Conservation (phyloP, 2,888 invertebrate species). For the Melinopterus prodromus region DNA sequence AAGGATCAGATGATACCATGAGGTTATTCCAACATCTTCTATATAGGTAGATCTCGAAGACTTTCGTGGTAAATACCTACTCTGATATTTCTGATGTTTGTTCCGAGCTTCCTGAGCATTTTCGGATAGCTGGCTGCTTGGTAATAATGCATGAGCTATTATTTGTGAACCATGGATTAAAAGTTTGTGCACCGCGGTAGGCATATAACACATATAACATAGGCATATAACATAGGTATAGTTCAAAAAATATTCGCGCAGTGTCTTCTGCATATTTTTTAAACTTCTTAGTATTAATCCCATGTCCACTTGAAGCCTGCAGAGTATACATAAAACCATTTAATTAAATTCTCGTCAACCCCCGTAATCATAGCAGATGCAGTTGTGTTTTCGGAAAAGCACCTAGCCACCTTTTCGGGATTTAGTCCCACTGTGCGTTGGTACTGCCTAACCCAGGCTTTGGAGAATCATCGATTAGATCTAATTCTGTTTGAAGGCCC, state of each 20-base stretch:
- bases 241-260: constrained; percentile 13
- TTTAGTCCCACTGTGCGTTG: constrained; percentile 48
- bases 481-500: constrained; percentile 39
- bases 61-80: no score
- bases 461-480: constrained; percentile 42
- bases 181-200: constrained; percentile 15
- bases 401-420: no score
- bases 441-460: constrained; percentile 44
- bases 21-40: not conserved
- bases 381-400: constrained; percentile 45
- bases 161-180: constrained; percentile 19
- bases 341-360: constrained; percentile 45
- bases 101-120: no score
- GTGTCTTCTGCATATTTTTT: constrained; percentile 39
- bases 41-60: not conserved
- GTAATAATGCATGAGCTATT: no score
- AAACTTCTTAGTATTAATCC: constrained; percentile 44
- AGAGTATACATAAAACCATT: constrained; percentile 44
- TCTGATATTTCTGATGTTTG: no score
- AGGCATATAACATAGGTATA: no score
- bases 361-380: constrained; percentile 47
- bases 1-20: constrained; percentile 14
- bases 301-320: constrained; percentile 43
- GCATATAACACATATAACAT: constrained; percentile 15
- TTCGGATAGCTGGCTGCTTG: no score